Conservation (phyloP, 2,888 invertebrate genomes). For the Tetramorium bicarinatum region DNA sequence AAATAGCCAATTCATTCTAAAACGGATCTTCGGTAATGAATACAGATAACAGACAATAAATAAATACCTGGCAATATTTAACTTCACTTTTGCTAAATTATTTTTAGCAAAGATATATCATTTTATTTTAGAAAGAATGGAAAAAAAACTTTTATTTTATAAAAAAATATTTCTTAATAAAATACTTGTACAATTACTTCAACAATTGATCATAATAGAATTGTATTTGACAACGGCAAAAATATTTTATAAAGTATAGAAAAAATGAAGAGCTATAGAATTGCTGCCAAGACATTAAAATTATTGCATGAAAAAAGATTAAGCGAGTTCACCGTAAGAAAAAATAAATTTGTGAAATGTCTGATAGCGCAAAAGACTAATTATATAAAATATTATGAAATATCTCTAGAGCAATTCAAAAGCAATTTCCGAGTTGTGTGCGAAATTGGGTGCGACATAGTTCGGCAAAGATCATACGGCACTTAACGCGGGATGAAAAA, state of each 20-base stretch:
- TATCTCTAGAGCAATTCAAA: not conserved
- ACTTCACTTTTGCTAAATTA: conserved; percentile 4
- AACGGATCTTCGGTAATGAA: conserved; percentile 11
- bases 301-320: not conserved
- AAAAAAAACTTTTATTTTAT: not conserved
- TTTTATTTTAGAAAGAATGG: not conserved
- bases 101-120: not conserved
- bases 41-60: conserved; percentile 24
- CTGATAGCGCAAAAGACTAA: not conserved
- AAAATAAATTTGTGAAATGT: not conserved
- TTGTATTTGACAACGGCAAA: not conserved
- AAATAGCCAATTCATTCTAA: conserved; percentile 33
- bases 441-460: not conserved
- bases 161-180: conserved; percentile 8
- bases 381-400: not conserved
- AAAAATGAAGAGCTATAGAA: not conserved
- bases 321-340: not conserved
- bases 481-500: conserved; percentile 1
- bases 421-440: not conserved
- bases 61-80: conserved; percentile 25
- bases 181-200: not conserved
- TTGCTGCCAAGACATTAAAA: not conserved
- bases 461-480: not conserved
- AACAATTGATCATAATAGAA: not conserved
- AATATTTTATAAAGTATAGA: not conserved